Evolutionary conservation across 2,113 vertebrate genomes (phyloP).

Genomic region (Alexandromys fortis): DNA sequence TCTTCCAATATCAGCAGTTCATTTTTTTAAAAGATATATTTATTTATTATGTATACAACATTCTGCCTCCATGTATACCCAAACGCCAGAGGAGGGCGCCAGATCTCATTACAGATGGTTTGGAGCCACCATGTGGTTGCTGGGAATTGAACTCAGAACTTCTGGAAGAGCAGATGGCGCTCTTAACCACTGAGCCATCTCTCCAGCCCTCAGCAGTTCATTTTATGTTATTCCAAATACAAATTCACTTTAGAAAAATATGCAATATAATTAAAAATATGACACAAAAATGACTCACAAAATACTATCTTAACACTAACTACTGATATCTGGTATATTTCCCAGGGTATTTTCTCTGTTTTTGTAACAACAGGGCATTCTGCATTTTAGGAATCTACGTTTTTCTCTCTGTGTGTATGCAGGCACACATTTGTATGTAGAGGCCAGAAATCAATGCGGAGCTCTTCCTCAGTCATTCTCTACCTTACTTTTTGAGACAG

Average conservation of each 20-base stretch:
- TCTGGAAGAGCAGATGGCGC: too few relatives aligned
- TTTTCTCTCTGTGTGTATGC: neutral
- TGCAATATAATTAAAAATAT: conserved; percentile 25
- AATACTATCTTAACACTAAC: neutral
- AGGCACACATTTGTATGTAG: neutral
- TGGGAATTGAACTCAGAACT: too few relatives aligned
- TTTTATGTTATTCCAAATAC: neutral
- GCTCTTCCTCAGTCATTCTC: neutral
- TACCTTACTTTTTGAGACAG: neutral
- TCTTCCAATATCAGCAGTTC: conserved; percentile 3
- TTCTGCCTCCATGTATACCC: too few relatives aligned
- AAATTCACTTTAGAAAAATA: conserved; percentile 21
- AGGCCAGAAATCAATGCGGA: neutral
- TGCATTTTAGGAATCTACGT: neutral
- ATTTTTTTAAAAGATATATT: neutral
- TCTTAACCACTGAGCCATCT: too few relatives aligned
- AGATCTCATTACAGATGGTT: too few relatives aligned
- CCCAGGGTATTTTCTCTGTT: neutral
- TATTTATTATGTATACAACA: too few relatives aligned
- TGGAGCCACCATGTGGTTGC: too few relatives aligned
- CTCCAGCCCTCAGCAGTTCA: neutral
- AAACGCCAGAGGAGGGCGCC: too few relatives aligned
- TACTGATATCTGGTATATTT: neutral
- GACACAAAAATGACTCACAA: neutral
- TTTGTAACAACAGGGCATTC: neutral